Conservation (phyloP, 2,888 invertebrate species). For the Belgica antarctica region DNA sequence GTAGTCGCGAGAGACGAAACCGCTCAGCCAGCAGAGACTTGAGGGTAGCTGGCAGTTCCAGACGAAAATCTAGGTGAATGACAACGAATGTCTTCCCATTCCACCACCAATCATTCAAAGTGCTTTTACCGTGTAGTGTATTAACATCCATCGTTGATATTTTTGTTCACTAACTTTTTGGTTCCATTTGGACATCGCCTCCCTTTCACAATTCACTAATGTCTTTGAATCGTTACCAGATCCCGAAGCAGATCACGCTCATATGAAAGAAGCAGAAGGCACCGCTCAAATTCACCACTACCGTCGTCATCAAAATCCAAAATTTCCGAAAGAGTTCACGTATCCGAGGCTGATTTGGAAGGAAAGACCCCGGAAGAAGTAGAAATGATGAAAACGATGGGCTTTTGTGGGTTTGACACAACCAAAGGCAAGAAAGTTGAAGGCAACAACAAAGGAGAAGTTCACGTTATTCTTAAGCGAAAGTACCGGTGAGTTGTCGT, state of each 20-base stretch:
- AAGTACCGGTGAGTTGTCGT: constrained; percentile 70
- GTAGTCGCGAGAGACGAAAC: constrained; percentile 44
- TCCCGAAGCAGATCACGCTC: constrained; percentile 47
- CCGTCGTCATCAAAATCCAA: constrained; percentile 50
- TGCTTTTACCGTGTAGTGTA: constrained; percentile 42
- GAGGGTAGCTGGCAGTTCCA: constrained; percentile 2
- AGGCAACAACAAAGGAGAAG: constrained; percentile 90
- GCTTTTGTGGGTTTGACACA: constrained; percentile 92
- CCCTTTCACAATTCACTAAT: neutral
- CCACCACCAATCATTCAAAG: neutral
- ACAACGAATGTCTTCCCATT: neutral
- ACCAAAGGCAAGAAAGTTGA: constrained; percentile 96
- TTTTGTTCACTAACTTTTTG: constrained; percentile 11
- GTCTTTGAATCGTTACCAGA: neutral
- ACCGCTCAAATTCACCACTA: constrained; percentile 50
- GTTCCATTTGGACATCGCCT: neutral
- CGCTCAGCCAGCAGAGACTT: neutral
- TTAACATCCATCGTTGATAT: neutral
- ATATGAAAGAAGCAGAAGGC: constrained; percentile 45
- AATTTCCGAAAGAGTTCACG: constrained; percentile 45
- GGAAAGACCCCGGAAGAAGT: constrained; percentile 89
- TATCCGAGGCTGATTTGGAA: constrained; percentile 75
- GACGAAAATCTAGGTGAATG: constrained; percentile 43
- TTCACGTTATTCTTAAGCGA: constrained; percentile 92
- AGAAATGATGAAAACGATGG: constrained; percentile 95